Evolutionary conservation across 1,140 invertebrate genomes (phyloP).

Genomic region (Scylla paramamosain): DNA sequence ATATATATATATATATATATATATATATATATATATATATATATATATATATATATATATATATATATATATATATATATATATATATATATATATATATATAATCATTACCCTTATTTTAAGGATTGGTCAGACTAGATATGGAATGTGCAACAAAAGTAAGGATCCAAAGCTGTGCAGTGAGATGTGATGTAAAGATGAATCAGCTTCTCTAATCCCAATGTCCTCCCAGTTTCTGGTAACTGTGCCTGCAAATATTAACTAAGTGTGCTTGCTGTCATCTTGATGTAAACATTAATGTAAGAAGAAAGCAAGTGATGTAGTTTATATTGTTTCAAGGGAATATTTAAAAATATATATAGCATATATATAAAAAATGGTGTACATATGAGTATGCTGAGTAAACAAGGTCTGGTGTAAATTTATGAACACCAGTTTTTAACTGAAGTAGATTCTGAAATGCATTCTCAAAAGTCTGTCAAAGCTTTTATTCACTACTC

Average conservation of each 20-base stretch:
- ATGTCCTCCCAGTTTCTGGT: background rate
- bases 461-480: background rate
- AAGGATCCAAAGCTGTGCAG: background rate
- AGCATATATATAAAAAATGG: background rate
- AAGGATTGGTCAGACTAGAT: background rate
- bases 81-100: too few species aligned
- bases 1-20: too few species aligned
- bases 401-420: background rate
- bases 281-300: slow-evolving; percentile 2
- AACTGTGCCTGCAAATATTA: slow-evolving; percentile 22
- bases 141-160: background rate
- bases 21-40: too few species aligned
- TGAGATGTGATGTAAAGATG: slow-evolving; percentile 22
- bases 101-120: too few species aligned
- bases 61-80: too few species aligned
- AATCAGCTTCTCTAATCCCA: background rate
- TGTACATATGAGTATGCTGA: background rate
- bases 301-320: background rate
- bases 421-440: background rate
- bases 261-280: slow-evolving; percentile 12
- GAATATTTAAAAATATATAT: background rate
- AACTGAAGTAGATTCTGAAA: background rate
- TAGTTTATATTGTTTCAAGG: background rate
- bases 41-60: too few species aligned
- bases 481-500: background rate